phyloP scores from a whole-genome alignment of 1,140 invertebrate genomes.

The Caenorhabditis latens region DNA sequence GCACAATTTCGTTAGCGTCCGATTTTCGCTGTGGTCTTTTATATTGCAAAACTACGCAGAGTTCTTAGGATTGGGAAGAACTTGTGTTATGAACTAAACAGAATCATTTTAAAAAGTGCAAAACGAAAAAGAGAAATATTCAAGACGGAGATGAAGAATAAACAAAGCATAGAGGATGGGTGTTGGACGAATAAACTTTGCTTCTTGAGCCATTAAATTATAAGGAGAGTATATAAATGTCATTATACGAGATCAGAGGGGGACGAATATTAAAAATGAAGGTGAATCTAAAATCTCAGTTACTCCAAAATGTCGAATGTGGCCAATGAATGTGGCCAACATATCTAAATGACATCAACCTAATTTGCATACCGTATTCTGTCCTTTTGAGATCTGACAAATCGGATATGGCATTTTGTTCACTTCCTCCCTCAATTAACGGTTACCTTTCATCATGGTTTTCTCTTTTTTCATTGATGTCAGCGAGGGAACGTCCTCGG shows the following conservation, averaged over 20 bases:
- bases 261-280: too few relatives aligned
- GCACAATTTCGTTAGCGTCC: too few relatives aligned
- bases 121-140: too few relatives aligned
- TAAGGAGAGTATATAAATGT: not conserved
- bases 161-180: too few relatives aligned
- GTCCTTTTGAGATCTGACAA: constrained; percentile 14
- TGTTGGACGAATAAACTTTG: too few relatives aligned
- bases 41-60: too few relatives aligned
- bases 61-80: too few relatives aligned
- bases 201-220: not conserved
- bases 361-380: constrained; percentile 6
- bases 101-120: too few relatives aligned
- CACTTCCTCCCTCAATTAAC: not conserved
- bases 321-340: not conserved
- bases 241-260: too few relatives aligned
- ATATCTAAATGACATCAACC: not conserved
- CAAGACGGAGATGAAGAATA: too few relatives aligned
- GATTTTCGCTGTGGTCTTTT: too few relatives aligned
- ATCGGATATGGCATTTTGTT: not conserved
- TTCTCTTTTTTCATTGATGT: constrained; percentile 28
- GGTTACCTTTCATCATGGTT: constrained; percentile 43
- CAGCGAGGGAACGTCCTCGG: constrained; percentile 41
- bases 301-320: not conserved
- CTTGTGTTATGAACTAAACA: too few relatives aligned
- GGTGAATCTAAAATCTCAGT: not conserved